These are phyloP conservation scores for Stictocephala bisonia DNA, from an alignment of 2,888 invertebrate genomes.

Conservation along the genomic window DNA sequence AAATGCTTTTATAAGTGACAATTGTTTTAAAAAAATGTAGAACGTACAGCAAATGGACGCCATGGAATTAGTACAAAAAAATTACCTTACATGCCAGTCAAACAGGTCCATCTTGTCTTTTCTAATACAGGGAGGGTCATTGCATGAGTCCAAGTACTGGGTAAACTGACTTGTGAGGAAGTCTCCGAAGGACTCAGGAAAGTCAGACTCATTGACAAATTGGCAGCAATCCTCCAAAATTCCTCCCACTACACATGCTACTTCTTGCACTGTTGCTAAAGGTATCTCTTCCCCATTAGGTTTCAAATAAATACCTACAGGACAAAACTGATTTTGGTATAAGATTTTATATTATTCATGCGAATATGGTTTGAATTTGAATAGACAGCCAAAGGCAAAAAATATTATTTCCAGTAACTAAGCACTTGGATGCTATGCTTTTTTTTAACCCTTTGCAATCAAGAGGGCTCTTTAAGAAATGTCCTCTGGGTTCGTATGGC, in stretches of 20 bases:
- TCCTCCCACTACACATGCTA: conserved; percentile 63
- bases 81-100: conserved; percentile 70
- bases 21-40: not conserved
- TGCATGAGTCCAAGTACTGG: conserved; percentile 64
- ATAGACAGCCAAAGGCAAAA: too few relatives aligned
- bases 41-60: not conserved
- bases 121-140: conserved; percentile 61
- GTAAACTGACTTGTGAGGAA: conserved; percentile 65
- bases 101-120: conserved; percentile 67
- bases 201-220: conserved; percentile 53
- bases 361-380: too few relatives aligned
- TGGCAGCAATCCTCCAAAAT: conserved; percentile 64
- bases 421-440: too few relatives aligned
- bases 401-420: too few relatives aligned
- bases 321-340: too few relatives aligned
- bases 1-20: conserved; percentile 9
- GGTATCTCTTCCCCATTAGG: conserved; percentile 61
- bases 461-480: too few relatives aligned
- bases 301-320: conserved; percentile 62
- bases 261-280: conserved; percentile 63
- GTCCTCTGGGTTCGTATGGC: too few relatives aligned
- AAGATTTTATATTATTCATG: too few relatives aligned
- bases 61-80: not conserved
- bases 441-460: too few relatives aligned
- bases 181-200: conserved; percentile 63